phyloP scores from a whole-genome alignment of 1,140 invertebrate species.

The Magallana gigas region DNA sequence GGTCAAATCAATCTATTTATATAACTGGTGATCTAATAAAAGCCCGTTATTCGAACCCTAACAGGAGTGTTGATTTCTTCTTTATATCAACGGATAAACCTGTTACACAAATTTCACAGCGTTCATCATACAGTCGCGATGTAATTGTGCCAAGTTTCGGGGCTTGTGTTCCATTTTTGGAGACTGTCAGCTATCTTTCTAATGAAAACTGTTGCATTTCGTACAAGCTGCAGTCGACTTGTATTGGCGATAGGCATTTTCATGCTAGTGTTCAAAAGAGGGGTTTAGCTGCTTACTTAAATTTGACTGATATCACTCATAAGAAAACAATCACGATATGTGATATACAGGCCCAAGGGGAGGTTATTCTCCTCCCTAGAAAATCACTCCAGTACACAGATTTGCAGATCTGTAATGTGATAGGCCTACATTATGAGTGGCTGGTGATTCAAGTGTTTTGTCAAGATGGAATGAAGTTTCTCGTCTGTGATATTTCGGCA shows the following conservation, averaged over 20 bases:
- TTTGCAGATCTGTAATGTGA: constrained; percentile 56
- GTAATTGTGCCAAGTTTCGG: not conserved
- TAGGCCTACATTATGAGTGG: constrained; percentile 49
- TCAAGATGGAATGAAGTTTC: constrained; percentile 51
- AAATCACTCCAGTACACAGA: constrained; percentile 44
- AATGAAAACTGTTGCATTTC: constrained; percentile 52
- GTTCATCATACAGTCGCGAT: not conserved
- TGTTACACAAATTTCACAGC: too few relatives aligned
- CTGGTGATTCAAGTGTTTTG: constrained; percentile 52
- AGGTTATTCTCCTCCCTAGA: constrained; percentile 46
- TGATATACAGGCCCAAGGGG: constrained; percentile 45
- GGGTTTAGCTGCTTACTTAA: constrained; percentile 44
- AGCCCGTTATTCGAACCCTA: too few relatives aligned
- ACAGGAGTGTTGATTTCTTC: too few relatives aligned
- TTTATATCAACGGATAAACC: too few relatives aligned
- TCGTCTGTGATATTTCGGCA: constrained; percentile 48
- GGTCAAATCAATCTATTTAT: too few relatives aligned
- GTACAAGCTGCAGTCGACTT: constrained; percentile 46
- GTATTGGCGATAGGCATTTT: constrained; percentile 54
- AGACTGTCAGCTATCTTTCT: constrained; percentile 17
- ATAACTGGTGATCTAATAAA: too few relatives aligned
- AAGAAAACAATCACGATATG: constrained; percentile 32
- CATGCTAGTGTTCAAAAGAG: constrained; percentile 52
- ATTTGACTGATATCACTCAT: constrained; percentile 47
- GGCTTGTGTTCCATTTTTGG: constrained; percentile 32